Conservation (phyloP, 2,113 vertebrate genomes). For the Labeo catla region DNA sequence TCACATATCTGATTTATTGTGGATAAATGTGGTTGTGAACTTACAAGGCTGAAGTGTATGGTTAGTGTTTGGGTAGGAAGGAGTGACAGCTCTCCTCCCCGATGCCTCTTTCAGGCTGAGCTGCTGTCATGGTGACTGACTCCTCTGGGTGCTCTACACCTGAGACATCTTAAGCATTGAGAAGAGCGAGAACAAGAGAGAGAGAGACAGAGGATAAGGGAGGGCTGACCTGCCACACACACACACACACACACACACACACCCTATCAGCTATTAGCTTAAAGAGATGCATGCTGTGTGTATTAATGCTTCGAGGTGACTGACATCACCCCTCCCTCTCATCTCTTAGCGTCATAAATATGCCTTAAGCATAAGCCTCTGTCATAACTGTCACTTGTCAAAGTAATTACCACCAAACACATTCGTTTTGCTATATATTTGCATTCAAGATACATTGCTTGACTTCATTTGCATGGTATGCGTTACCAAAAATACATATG, state of each 20-base stretch:
- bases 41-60: slow-evolving; percentile 28
- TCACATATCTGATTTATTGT: neutral
- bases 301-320: neutral
- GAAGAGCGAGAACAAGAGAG: neutral
- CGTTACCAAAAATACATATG: neutral
- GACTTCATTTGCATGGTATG: slow-evolving; percentile 17
- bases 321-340: neutral
- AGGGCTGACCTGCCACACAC: slow-evolving; percentile 35
- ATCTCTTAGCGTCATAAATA: neutral
- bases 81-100: slow-evolving; percentile 44
- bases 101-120: slow-evolving; percentile 34
- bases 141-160: slow-evolving; percentile 18
- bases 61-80: slow-evolving; percentile 24
- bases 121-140: slow-evolving; percentile 46
- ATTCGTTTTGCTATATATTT: neutral
- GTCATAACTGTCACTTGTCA: slow-evolving; percentile 9
- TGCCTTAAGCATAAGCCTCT: neutral
- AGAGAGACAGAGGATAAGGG: neutral
- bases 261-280: slow-evolving; percentile 5
- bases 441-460: neutral
- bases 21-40: neutral
- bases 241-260: neutral
- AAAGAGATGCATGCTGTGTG: slow-evolving; percentile 2
- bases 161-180: slow-evolving; percentile 23
- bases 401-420: slow-evolving; percentile 1